phyloP scores from a whole-genome alignment of 2,888 invertebrate species.

The Stenoptilia bipunctidactyla region DNA sequence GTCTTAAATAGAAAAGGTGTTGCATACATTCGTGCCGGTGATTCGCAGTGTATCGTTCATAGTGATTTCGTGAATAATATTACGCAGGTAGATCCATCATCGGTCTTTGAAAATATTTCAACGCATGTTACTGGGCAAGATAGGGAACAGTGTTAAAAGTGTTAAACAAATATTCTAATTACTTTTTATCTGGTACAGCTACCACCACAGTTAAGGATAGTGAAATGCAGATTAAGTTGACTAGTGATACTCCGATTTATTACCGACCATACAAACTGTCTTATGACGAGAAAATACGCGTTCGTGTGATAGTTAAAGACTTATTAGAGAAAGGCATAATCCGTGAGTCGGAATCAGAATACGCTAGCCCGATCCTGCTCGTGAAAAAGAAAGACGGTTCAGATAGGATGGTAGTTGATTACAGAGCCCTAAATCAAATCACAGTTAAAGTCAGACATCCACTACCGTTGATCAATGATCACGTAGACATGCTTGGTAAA shows the following conservation, averaged over 20 bases:
- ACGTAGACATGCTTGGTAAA: not conserved
- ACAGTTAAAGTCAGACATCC: not conserved
- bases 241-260: not conserved
- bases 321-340: not conserved
- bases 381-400: not conserved
- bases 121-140: not conserved
- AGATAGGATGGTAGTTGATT: not conserved
- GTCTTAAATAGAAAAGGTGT: not conserved
- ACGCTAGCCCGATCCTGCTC: not conserved
- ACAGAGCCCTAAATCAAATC: not conserved
- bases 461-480: not conserved
- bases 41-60: not conserved
- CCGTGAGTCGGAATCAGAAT: not conserved
- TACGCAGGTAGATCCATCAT: too few species aligned
- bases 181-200: not conserved
- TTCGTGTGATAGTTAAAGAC: not conserved
- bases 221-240: not conserved
- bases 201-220: not conserved
- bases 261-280: not conserved
- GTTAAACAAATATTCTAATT: not conserved
- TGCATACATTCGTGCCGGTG: not conserved
- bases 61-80: too few species aligned
- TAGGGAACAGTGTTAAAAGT: not conserved
- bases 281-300: not conserved
- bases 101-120: not conserved